Base-by-base conservation (phyloP, 2,888 invertebrate species). In the Lasius fuliginosus region DNA sequence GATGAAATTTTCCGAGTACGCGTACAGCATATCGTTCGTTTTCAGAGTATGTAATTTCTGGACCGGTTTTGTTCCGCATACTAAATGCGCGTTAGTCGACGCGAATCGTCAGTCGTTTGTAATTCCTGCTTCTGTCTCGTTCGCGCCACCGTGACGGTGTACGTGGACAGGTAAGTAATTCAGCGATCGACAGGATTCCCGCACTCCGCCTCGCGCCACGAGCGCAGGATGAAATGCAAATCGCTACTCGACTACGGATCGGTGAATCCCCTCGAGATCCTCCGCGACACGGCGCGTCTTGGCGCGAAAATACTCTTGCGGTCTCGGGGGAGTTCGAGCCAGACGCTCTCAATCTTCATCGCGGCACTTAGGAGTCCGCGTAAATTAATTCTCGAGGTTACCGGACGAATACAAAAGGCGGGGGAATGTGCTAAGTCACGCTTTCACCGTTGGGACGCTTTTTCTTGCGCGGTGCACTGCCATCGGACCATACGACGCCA, bases 151-250 rank as follows among this genome's bases (percentile, higher is more conserved):
- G 76, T 67, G 56, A 82, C 64, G 83, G 62, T 62, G 88, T 85
- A 90, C 90, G 90, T 89, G 90, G 69, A 76, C 65, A 75, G 85
- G 89, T 90, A 90, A 90, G 90, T 90, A 90, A 90, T 90, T 90
- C 86, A 90, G 89, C 84, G 90, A 90, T 90, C 86, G 86, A 71
- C 83, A 75, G 86, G 86, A 86, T 89, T 85, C 71, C 65, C 69
- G 85, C 83, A 53, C 83, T 15, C 65, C 40, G 42, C 68, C 68
- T 73, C 68, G 42, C 60, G 60, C 73, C 46, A 81, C 73, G 18
- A 18, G 60, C 69, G 49, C 65, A 18, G 84, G 74, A 86, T 83
- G 76, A 90, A 90, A 90, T 90, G 90, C 90, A 90, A 90, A 90
- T 90, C 85, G 88, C 83, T 85, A 69, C 84, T 82, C 85, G 87